Base-by-base conservation (phyloP, 1,140 invertebrate genomes). In the Pseudomyrmex pallidus region DNA sequence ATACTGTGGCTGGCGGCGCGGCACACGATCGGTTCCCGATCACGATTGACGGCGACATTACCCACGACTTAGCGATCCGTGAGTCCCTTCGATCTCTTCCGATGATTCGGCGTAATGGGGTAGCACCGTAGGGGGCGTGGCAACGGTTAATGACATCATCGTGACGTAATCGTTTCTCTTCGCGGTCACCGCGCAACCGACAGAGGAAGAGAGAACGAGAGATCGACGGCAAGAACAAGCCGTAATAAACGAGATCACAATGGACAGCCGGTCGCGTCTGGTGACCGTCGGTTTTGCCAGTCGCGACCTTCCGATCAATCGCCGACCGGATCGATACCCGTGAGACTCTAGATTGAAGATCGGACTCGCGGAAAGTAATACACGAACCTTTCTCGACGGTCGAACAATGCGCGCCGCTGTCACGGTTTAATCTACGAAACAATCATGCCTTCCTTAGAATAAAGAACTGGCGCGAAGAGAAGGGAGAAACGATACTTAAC, bases 81-180 rank as follows among this genome's bases (percentile, higher is more conserved):
- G 44, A 15, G 35, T 35, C 25, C 46, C 77, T 64, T 83, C 54
- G 86, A 88, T 85, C 78, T 93, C 89, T 88, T 91, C 85, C 86
- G 73, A 92, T 92, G 91, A 93, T 91, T 91, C 89, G 90, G 92
- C 92, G 91, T 93, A 93, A 94, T 93, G 90, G 91, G 88, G 92
- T 93, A 94, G 91, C 91, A 85, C 90, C 88, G 78, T 91, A 90
- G 90, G 91, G 91, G 91, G 91, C 90, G 92, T 90, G 92, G 91
- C 85, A 74, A 87, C 82, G 83, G 86, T 91, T 94, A 94, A 94
- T 93, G 92, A 93, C 91, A 93, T 93, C 91, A 91, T 92, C 92
- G 92, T 93, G 93, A 94, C 92, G 92, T 88, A 92, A 94, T 93
- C 91, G 85, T 93, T 94, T 93, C 90, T 89, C 90, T 89, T 86